Conservation (phyloP, 1,140 invertebrate species). For the Bombus pyrosoma region DNA sequence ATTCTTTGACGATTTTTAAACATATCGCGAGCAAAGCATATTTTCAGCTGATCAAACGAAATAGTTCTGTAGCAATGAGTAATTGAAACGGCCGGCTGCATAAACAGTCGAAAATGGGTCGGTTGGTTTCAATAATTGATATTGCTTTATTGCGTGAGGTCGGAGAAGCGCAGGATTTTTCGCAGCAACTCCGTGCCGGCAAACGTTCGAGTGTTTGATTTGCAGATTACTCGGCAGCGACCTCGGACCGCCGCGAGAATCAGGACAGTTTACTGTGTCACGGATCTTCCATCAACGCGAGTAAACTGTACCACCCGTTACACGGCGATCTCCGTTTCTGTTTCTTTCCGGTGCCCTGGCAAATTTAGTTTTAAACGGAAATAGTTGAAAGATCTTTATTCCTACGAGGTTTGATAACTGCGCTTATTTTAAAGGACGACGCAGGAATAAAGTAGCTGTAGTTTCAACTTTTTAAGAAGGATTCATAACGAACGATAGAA, state of each 20-base stretch:
- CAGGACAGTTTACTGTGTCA: conserved; percentile 50
- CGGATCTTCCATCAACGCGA: conserved; percentile 36
- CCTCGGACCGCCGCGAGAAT: conserved; percentile 28
- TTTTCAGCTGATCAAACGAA: not conserved
- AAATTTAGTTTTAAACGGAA: not conserved
- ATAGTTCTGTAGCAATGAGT: not conserved
- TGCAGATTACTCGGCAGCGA: conserved; percentile 37
- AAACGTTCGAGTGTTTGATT: conserved; percentile 42
- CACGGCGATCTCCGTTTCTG: not conserved
- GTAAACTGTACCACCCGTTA: conserved; percentile 19
- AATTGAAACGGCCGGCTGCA: conserved; percentile 9
- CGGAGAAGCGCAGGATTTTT: conserved; percentile 15
- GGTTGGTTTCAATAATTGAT: conserved; percentile 40
- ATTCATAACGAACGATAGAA: no score
- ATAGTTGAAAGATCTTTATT: not conserved
- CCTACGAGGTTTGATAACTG: not conserved
- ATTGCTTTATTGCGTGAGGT: conserved; percentile 37
- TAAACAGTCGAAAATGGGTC: conserved; percentile 22
- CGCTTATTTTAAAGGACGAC: not conserved
- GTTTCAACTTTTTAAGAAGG: not conserved
- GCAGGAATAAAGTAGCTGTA: no score
- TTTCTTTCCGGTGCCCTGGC: no score
- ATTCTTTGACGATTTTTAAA: not conserved
- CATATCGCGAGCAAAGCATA: not conserved
- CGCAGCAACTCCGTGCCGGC: no score